phyloP scores from a whole-genome alignment of 2,888 invertebrate species.

The Cataglyphis albicans region DNA sequence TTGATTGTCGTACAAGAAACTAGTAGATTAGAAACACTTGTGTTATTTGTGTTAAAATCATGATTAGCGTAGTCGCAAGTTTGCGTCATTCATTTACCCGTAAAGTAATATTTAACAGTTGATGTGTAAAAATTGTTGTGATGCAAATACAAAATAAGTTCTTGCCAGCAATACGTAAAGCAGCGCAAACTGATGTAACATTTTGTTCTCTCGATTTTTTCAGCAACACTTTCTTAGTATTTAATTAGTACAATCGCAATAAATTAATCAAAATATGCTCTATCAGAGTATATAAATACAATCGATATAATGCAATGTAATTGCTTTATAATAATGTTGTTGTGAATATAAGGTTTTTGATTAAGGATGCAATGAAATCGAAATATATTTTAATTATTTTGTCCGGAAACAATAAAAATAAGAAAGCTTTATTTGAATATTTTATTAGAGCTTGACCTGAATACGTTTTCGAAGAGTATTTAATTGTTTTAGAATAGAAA shows the following conservation, averaged over 20 bases:
- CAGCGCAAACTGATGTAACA: conserved; percentile 5
- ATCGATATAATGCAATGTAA: neutral
- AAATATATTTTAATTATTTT: neutral
- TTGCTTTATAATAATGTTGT: neutral
- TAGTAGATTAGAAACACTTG: conserved; percentile 61
- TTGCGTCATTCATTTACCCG: conserved; percentile 48
- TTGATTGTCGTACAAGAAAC: conserved; percentile 15
- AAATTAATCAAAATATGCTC: conserved; percentile 9
- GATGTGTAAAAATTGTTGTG: conserved; percentile 71
- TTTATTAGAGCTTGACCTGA: neutral
- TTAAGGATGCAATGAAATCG: neutral
- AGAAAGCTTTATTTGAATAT: conserved; percentile 7
- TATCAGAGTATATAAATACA: neutral
- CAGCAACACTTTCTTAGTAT: neutral
- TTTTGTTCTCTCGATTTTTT: conserved; percentile 9
- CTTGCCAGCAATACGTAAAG: conserved; percentile 40
- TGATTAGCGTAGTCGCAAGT: conserved; percentile 23
- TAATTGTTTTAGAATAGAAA: neutral
- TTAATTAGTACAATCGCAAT: conserved; percentile 13
- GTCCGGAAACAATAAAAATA: neutral
- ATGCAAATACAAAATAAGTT: conserved; percentile 73
- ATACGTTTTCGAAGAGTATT: neutral
- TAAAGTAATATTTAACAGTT: conserved; percentile 68
- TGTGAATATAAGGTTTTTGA: neutral
- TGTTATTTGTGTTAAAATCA: conserved; percentile 60